These are phyloP conservation scores for Ischnus inquisitorius DNA, from an alignment of 2,888 invertebrate species.

Conservation along the genomic window DNA sequence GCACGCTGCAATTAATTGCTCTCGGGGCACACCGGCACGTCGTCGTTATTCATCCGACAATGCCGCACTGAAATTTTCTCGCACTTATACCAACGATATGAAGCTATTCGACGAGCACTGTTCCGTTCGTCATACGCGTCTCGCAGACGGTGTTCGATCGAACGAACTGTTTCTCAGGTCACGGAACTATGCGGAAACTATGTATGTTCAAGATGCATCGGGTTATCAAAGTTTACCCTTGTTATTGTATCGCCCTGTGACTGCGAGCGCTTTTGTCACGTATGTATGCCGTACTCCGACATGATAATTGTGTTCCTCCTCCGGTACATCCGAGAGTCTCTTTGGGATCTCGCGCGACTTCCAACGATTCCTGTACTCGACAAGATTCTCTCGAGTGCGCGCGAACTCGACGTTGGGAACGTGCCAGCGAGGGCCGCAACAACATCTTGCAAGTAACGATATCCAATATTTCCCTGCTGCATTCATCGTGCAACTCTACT, in stretches of 20 bases:
- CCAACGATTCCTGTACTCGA: slow-evolving; percentile 28
- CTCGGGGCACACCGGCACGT: slow-evolving; percentile 54
- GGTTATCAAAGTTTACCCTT: slow-evolving; percentile 8
- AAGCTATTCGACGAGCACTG: background rate
- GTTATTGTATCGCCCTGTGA: slow-evolving; percentile 33
- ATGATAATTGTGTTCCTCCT: slow-evolving; percentile 29
- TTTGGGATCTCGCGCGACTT: slow-evolving; percentile 18
- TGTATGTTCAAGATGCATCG: background rate
- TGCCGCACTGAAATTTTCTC: slow-evolving; percentile 62
- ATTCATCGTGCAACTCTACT: slow-evolving; percentile 40
- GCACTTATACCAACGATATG: slow-evolving; percentile 7
- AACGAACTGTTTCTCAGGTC: background rate
- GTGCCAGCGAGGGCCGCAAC: slow-evolving; percentile 61
- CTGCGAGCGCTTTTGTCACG: slow-evolving; percentile 17
- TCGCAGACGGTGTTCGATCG: background rate
- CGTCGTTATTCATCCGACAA: slow-evolving; percentile 70
- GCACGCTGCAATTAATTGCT: slow-evolving; percentile 69
- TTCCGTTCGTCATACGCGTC: background rate
- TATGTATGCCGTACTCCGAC: slow-evolving; percentile 11
- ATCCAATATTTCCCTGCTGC: slow-evolving; percentile 58
- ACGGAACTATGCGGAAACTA: background rate
- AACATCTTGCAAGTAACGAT: slow-evolving; percentile 65
- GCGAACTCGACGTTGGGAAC: slow-evolving; percentile 53
- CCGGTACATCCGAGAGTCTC: background rate
- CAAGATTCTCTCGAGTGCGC: slow-evolving; percentile 48